Percentiles rank a stretch among this genome's conserved stretches.
phyloP scores from a whole-genome alignment of 2,797 vertebrate genomes.

The Pseudomugil gertrudae region DNA sequence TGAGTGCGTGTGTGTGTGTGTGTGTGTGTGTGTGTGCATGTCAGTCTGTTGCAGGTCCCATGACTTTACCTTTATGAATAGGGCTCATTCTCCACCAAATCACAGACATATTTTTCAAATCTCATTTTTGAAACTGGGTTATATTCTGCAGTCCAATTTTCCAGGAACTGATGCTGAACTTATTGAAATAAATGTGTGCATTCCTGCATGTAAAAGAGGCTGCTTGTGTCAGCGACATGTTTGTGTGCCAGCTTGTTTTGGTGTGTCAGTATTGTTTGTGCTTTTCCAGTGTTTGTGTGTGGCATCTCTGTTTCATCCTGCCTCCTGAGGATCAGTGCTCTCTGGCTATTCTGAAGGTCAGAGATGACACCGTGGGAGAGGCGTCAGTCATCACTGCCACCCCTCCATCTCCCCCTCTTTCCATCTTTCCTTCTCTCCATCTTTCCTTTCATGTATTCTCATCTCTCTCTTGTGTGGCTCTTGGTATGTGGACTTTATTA shows the following conservation, averaged over 20 bases:
- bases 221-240: slow-evolving; percentile 11
- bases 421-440: slow-evolving; percentile 65
- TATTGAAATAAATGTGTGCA: slow-evolving; percentile 38
- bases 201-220: slow-evolving; percentile 12
- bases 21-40: slow-evolving; percentile 10
- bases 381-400: slow-evolving; percentile 83
- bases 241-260: slow-evolving; percentile 31
- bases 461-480: slow-evolving; percentile 72
- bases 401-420: slow-evolving; percentile 62
- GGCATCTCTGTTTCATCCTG: slow-evolving; percentile 67
- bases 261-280: slow-evolving; percentile 48
- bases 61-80: slow-evolving; percentile 65
- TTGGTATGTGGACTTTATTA: slow-evolving; percentile 83
- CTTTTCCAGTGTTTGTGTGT: slow-evolving; percentile 43
- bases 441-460: slow-evolving; percentile 76
- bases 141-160: slow-evolving; percentile 49
- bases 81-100: slow-evolving; percentile 56
- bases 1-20: slow-evolving; percentile 14
- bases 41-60: slow-evolving; percentile 44
- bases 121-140: slow-evolving; percentile 54
- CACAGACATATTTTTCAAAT: slow-evolving; percentile 56
- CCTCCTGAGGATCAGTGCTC: slow-evolving; percentile 63
- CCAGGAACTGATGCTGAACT: slow-evolving; percentile 40
- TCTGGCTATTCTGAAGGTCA: slow-evolving; percentile 83
- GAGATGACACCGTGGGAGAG: slow-evolving; percentile 85